Evolutionary conservation across 2,797 vertebrate species (phyloP).

Genomic region (Anas bernieri): DNA sequence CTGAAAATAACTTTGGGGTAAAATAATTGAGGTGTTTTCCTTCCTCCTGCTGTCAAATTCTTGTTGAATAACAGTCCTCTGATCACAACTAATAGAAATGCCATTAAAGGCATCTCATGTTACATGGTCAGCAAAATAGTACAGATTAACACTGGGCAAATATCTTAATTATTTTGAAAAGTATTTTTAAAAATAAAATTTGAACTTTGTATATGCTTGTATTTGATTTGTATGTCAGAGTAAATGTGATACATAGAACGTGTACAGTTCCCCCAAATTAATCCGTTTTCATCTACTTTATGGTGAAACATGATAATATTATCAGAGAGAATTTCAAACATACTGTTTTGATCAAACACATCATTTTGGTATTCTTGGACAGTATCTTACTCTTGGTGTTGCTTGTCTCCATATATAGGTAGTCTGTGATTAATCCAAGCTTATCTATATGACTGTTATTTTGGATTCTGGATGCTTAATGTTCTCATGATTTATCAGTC

Average conservation of each 20-base stretch:
- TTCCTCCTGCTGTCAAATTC: not conserved
- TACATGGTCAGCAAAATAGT: not conserved
- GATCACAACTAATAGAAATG: not conserved
- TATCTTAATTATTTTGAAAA: not conserved
- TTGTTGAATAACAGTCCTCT: not conserved
- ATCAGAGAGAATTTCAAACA: not conserved
- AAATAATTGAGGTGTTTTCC: not conserved
- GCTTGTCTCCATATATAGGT: not conserved
- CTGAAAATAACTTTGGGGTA: not conserved
- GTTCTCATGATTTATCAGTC: not conserved
- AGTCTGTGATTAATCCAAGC: not conserved
- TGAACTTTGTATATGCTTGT: not conserved
- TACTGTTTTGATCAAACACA: not conserved
- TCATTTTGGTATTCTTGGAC: not conserved
- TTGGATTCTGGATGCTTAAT: not conserved
- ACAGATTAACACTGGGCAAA: not conserved
- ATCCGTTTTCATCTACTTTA: not conserved
- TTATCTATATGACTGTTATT: not conserved
- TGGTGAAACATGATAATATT: not conserved
- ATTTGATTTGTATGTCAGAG: not conserved
- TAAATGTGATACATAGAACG: not conserved
- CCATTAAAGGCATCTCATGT: not conserved
- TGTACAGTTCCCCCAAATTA: not conserved
- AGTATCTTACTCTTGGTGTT: not conserved
- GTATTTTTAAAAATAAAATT: not conserved